Evolutionary conservation across 2,113 vertebrate species (phyloP), one percentile per base, ranked within the genome.

Genomic region (Cromileptes altivelis): DNA sequence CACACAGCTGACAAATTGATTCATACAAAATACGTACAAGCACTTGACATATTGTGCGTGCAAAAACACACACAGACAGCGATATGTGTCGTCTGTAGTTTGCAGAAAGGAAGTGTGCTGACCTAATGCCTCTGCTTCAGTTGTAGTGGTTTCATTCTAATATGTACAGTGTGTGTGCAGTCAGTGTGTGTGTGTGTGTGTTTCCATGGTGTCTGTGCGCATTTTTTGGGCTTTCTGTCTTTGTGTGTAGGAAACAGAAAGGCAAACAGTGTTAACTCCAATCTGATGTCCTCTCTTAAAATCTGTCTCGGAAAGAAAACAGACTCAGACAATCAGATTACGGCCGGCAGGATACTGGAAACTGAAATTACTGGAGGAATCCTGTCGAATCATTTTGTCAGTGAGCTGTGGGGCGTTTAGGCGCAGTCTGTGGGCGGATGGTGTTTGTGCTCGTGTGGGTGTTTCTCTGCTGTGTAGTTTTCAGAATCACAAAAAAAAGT

Each of bases 271-370:
- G 65, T 88, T 84, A 84, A 83, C 75, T 78, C 74, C 55, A 82
- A 81, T 84, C 83, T 85, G 69, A 80, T 85, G 80, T 82, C 77
- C 71, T 83, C 74, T 87, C 30, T 84, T 86, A 79, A 86, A 89
- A 88, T 76, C 74, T 69, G 69, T 67, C 70, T 68, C 12, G 0
- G 85, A 92, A 80, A 78, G 65, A 89, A 88, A 92, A 85, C 89
- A 92, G 88, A 91, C 79, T 82, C 72, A 57, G 67, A 70, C 56
- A 81, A 89, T 90, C 82, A 82, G 82, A 87, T 91, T 88, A 86
- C 4, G 42, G 62, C 79, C 7, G 10, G 49, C 84, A 78, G 70
- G 78, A 87, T 69, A 33, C 85, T 88, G 84, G 71, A 91, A 89
- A 75, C 30, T 80, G 68, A 86, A 86, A 85, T 67, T 78, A 87